Percentiles rank a stretch among this genome's conserved stretches.
Evolutionary conservation across 2,797 vertebrate species (phyloP).

Genomic region (Helarctos malayanus): DNA sequence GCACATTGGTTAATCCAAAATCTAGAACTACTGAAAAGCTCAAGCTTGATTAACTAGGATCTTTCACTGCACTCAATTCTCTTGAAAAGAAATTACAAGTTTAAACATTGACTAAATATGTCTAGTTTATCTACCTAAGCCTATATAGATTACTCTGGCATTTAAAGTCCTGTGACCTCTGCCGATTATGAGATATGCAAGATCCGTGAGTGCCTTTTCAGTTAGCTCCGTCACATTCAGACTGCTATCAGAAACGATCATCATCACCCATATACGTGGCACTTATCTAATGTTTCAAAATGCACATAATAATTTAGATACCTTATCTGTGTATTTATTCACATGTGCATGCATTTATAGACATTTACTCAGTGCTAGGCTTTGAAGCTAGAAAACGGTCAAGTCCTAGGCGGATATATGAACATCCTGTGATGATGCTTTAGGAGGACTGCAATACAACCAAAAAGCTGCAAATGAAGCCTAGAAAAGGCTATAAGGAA

Average conservation of each 20-base stretch:
- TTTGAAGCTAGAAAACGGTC: neutral
- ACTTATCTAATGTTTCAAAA: neutral
- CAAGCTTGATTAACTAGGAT: neutral
- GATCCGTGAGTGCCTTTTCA: neutral
- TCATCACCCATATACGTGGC: neutral
- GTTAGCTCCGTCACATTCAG: neutral
- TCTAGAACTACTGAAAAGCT: neutral
- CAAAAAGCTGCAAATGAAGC: neutral
- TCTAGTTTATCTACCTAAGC: neutral
- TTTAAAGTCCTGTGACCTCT: neutral
- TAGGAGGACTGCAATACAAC: neutral
- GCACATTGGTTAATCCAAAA: neutral
- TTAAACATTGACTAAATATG: neutral
- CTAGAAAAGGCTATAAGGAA: neutral
- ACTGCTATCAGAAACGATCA: neutral
- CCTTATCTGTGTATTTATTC: neutral
- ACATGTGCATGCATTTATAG: neutral
- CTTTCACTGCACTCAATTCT: neutral
- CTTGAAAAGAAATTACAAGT: neutral
- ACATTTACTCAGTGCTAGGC: neutral
- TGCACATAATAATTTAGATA: neutral
- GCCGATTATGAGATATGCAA: neutral
- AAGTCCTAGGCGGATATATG: neutral
- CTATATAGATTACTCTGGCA: neutral
- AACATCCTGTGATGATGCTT: neutral